These are phyloP conservation scores for Grantiella picta DNA, from an alignment of 2,113 vertebrate genomes.

Conservation along the genomic window DNA sequence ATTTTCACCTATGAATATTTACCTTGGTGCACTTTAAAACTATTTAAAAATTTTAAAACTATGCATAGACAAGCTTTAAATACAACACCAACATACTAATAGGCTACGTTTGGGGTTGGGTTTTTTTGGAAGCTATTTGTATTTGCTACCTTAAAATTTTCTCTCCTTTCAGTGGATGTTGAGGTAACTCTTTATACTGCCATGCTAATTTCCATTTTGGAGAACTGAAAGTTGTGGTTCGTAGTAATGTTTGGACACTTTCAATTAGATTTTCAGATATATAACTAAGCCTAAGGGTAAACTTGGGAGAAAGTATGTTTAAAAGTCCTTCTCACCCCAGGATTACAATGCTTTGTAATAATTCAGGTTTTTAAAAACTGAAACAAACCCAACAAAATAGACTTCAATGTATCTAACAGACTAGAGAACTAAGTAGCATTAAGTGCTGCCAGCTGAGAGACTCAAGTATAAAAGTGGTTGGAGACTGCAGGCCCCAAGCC, in stretches of 20 bases:
- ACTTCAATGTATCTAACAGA: background rate
- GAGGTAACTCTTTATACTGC: background rate
- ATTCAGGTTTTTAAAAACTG: background rate
- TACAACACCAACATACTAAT: background rate
- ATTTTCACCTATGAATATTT: background rate
- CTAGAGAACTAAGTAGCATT: background rate
- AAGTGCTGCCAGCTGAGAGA: background rate
- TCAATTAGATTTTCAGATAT: background rate
- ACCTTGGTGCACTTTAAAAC: background rate
- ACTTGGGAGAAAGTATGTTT: background rate
- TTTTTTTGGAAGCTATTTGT: background rate
- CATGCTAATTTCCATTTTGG: background rate
- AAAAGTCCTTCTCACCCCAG: background rate
- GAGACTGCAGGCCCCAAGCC: background rate
- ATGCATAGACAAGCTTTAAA: background rate
- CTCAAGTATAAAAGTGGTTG: background rate
- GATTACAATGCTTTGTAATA: background rate
- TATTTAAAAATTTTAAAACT: background rate
- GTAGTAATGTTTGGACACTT: background rate
- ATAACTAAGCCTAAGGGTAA: background rate
- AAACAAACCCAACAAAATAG: background rate
- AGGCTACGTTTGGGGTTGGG: background rate
- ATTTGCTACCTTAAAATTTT: background rate
- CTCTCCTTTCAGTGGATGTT: background rate
- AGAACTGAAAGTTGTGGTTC: background rate